phyloP scores from a whole-genome alignment of 2,113 vertebrate species.

The Pheucticus melanocephalus region DNA sequence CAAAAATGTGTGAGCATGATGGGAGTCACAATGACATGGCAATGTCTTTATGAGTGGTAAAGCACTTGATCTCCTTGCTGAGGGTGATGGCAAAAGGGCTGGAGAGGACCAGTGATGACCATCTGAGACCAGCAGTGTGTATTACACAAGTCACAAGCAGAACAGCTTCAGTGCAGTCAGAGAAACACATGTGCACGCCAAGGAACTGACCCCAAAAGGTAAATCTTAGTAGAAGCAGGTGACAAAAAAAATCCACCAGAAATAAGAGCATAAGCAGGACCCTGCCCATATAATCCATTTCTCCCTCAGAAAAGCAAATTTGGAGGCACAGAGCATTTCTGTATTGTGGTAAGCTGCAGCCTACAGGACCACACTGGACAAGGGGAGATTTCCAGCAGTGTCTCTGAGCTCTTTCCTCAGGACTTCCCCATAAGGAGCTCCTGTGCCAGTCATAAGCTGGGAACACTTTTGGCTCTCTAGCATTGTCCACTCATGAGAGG shows the following conservation, averaged over 20 bases:
- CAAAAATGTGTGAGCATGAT: fast-evolving
- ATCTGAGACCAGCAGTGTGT: not conserved
- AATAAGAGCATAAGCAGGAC: not conserved
- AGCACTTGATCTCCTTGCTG: not conserved
- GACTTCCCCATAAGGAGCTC: not conserved
- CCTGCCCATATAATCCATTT: not conserved
- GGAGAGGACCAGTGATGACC: not conserved
- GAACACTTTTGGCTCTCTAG: not conserved
- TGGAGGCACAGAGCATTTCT: not conserved
- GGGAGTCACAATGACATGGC: not conserved
- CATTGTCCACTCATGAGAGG: not conserved
- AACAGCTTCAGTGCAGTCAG: not conserved
- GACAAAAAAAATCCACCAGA: not conserved
- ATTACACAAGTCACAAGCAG: not conserved
- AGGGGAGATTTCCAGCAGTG: not conserved
- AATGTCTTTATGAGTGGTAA: not conserved
- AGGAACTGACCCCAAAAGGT: not conserved
- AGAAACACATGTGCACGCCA: not conserved
- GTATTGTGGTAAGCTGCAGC: not conserved
- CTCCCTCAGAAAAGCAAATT: not conserved
- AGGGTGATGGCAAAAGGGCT: not conserved
- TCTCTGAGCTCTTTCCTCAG: not conserved
- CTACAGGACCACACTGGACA: not conserved
- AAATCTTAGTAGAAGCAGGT: not conserved
- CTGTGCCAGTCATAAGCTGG: not conserved